A percentile compares a stretch with the other conserved stretches of the same genome.
Evolutionary conservation across 2,888 invertebrate genomes (phyloP).

Genomic region (Taenaris catops): DNA sequence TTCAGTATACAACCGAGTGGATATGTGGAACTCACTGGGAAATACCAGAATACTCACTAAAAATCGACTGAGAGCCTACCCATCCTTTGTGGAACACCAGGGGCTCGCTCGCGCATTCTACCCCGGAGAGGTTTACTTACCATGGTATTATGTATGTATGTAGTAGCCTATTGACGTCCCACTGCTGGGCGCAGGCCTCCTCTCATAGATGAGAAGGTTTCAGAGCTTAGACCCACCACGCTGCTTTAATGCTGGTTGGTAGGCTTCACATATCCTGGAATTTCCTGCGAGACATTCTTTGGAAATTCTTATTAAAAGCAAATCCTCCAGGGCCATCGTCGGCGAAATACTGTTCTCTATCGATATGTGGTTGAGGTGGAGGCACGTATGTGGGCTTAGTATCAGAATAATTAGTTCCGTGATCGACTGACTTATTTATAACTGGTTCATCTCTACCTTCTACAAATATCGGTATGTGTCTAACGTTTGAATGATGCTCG

Average conservation of each 20-base stretch:
- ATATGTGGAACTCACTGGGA: too few species aligned
- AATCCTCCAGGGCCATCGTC: conserved; percentile 53
- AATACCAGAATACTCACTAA: too few species aligned
- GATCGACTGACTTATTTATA: conserved; percentile 80
- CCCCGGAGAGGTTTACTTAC: too few species aligned
- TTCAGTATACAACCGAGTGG: too few species aligned
- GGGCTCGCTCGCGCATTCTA: too few species aligned
- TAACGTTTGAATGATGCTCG: conserved; percentile 75
- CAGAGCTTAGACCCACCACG: too few species aligned
- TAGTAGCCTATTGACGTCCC: too few species aligned
- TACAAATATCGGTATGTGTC: conserved; percentile 93
- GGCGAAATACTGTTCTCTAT: conserved; percentile 65
- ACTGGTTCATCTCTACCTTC: conserved; percentile 92
- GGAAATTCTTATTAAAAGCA: conserved; percentile 64
- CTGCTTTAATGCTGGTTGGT: conserved; percentile 62
- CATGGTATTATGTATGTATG: too few species aligned
- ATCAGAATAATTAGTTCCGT: conserved; percentile 49
- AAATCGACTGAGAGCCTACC: too few species aligned
- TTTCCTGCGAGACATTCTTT: conserved; percentile 62
- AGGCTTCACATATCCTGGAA: conserved; percentile 72
- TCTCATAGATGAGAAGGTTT: too few species aligned
- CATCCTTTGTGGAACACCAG: too few species aligned
- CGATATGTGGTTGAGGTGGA: conserved; percentile 50
- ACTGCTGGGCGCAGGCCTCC: too few species aligned
- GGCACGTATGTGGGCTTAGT: conserved; percentile 53